phyloP scores from a whole-genome alignment of 1,140 invertebrate species.

The Polypedilum pembai region DNA sequence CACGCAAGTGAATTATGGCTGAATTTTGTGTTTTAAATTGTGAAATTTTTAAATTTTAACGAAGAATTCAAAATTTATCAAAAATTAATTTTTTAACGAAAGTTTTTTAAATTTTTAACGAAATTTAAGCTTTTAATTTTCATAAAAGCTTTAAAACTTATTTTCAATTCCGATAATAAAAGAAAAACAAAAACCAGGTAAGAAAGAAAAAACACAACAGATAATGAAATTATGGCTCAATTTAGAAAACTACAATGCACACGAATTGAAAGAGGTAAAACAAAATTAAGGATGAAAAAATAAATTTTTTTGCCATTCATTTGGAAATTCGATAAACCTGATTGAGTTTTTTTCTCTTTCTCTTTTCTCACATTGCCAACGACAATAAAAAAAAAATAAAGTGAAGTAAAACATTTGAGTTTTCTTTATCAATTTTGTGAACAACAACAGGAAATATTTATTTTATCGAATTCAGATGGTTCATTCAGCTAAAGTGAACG shows the following conservation, averaged over 20 bases:
- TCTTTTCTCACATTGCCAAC: neutral
- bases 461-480: neutral
- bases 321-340: neutral
- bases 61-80: neutral
- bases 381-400: neutral
- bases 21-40: slow-evolving; percentile 15
- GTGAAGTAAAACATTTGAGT: neutral
- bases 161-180: neutral
- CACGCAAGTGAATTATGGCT: neutral
- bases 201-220: neutral
- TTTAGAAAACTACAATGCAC: neutral
- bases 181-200: neutral
- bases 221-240: slow-evolving; percentile 13
- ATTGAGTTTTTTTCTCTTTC: neutral
- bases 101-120: neutral
- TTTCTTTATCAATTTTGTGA: neutral
- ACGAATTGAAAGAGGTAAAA: neutral
- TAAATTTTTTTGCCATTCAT: neutral
- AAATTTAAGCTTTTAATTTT: neutral
- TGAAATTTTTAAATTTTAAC: neutral
- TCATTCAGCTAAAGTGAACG: neutral
- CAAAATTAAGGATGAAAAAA: neutral
- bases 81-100: neutral
- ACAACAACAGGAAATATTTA: neutral
- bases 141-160: neutral